Conservation (phyloP, 2,797 vertebrate species). For the Peromyscus melanophrys region DNA sequence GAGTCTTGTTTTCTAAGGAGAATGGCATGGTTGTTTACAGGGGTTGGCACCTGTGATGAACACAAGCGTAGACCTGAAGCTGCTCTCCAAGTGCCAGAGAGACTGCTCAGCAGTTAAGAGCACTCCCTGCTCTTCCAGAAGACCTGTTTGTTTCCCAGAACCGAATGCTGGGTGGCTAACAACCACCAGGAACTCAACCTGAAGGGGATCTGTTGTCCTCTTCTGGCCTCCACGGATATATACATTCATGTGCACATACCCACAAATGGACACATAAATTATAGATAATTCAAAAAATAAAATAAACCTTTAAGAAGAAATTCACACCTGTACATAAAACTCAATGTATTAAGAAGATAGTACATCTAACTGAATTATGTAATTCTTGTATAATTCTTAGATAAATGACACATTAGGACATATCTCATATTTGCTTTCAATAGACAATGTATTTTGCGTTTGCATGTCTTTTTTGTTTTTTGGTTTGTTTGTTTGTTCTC, state of each 20-base stretch:
- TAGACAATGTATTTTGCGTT: not conserved
- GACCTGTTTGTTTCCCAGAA: not conserved
- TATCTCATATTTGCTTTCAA: slow-evolving; percentile 1
- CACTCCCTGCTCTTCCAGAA: not conserved
- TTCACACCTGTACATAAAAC: not conserved
- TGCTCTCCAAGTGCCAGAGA: not conserved
- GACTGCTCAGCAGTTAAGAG: not conserved
- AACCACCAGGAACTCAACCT: not conserved
- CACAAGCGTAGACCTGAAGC: not conserved
- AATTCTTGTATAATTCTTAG: not conserved
- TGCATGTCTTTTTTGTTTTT: not conserved
- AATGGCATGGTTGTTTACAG: not conserved
- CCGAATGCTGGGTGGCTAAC: not conserved
- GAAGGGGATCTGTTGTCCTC: not conserved
- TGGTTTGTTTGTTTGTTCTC: not conserved
- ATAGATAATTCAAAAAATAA: not conserved
- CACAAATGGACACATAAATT: not conserved
- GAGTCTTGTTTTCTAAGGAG: not conserved
- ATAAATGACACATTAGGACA: not conserved
- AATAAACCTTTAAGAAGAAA: not conserved
- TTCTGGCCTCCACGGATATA: not conserved
- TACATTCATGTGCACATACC: not conserved
- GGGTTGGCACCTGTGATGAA: not conserved
- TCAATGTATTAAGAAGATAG: not conserved
- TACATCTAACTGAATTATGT: not conserved